These are phyloP conservation scores for Platichthys stellatus DNA, from an alignment of 2,113 vertebrate species.

Conservation along the genomic window DNA sequence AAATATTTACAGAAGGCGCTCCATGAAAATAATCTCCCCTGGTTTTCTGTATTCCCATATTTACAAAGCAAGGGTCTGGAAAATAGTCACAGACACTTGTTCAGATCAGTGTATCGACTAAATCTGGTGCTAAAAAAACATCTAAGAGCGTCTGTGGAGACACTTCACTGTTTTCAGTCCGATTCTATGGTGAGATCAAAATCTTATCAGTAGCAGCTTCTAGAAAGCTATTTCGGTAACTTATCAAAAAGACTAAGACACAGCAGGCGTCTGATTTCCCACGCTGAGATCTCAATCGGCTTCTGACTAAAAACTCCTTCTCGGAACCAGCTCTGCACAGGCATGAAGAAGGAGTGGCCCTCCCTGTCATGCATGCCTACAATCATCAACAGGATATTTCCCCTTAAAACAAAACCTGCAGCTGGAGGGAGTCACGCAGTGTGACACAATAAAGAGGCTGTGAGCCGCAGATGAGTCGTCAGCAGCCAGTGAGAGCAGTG, in stretches of 20 bases:
- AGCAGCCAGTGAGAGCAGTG: slow-evolving; percentile 22
- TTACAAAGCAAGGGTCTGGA: slow-evolving; percentile 49
- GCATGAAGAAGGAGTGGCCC: slow-evolving; percentile 25
- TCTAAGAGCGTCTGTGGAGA: slow-evolving; percentile 17
- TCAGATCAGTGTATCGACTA: slow-evolving; percentile 35
- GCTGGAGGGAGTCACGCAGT: slow-evolving; percentile 42
- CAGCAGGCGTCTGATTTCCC: slow-evolving; percentile 18
- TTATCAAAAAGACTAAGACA: slow-evolving; percentile 36
- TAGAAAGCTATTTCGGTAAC: slow-evolving; percentile 27
- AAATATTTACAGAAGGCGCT: slow-evolving; percentile 59
- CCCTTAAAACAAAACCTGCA: slow-evolving; percentile 46
- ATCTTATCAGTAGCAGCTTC: slow-evolving; percentile 48
- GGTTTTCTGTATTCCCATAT: slow-evolving; percentile 34
- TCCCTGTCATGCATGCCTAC: slow-evolving; percentile 45
- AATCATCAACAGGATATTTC: slow-evolving; percentile 46
- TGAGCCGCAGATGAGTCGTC: slow-evolving; percentile 27
- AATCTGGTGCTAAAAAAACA: neutral
- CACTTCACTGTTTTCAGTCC: slow-evolving; percentile 23
- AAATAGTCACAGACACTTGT: slow-evolving; percentile 29
- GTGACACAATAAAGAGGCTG: slow-evolving; percentile 34
- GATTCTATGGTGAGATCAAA: slow-evolving; percentile 31
- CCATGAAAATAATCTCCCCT: slow-evolving; percentile 26
- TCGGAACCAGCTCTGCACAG: slow-evolving; percentile 20
- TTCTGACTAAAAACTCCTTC: slow-evolving; percentile 14
- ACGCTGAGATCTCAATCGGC: slow-evolving; percentile 16